Percentiles rank a stretch among this genome's conserved stretches.
phyloP scores from a whole-genome alignment of 2,797 vertebrate species.

The Alfaro cultratus region DNA sequence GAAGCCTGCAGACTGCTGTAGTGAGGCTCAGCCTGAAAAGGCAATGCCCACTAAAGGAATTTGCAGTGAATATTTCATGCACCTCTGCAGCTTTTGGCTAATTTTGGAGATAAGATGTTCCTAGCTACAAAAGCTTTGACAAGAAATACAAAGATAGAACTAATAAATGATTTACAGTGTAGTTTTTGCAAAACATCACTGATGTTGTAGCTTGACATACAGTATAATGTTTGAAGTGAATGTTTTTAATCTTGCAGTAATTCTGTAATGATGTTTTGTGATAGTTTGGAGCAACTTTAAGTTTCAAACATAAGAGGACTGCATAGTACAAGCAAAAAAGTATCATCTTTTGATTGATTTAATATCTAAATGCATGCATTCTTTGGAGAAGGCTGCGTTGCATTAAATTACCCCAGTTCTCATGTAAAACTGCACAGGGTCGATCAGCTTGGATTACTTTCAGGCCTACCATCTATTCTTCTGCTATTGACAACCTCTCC shows the following conservation, averaged over 20 bases:
- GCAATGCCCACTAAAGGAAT: conserved; percentile 21
- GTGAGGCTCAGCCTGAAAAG: neutral
- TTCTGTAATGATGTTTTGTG: conserved; percentile 2
- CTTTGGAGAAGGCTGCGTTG: neutral
- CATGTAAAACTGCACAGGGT: conserved; percentile 48
- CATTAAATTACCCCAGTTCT: neutral
- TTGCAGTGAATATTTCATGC: conserved; percentile 16
- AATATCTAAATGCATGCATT: conserved; percentile 2
- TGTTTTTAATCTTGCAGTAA: conserved; percentile 2
- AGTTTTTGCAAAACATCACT: neutral
- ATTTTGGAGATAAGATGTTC: neutral
- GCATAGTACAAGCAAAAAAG: neutral
- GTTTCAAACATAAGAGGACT: conserved; percentile 18
- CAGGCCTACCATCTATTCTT: conserved; percentile 84
- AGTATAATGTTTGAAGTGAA: neutral
- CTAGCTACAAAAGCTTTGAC: neutral
- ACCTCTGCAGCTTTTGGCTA: conserved; percentile 1
- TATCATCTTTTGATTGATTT: neutral
- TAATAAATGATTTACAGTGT: neutral
- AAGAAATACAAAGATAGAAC: neutral
- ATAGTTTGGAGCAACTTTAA: conserved; percentile 17
- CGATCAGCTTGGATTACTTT: conserved; percentile 70
- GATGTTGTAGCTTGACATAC: neutral
- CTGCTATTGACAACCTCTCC: conserved; percentile 86
- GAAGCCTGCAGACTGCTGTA: neutral